Evolutionary conservation across 2,888 invertebrate genomes (phyloP).

Genomic region (Acanthosepion lycidas): DNA sequence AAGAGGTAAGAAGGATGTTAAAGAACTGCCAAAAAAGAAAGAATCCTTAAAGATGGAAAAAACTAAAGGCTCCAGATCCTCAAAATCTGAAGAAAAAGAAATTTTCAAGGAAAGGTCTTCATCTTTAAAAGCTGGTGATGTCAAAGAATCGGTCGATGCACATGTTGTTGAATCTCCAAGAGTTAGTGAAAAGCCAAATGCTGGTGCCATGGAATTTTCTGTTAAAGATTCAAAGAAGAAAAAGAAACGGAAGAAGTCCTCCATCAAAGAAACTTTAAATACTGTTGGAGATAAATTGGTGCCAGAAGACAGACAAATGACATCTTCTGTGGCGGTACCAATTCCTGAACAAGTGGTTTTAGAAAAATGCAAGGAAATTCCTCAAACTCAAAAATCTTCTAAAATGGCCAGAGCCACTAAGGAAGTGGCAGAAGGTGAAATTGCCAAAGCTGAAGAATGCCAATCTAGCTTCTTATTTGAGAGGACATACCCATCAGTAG

Average conservation of each 20-base stretch:
- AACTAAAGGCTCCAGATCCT: neutral
- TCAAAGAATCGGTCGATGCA: neutral
- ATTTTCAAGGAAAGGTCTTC: neutral
- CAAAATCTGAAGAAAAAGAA: neutral
- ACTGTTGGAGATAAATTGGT: neutral
- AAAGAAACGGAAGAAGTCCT: conserved; percentile 23
- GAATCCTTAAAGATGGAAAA: neutral
- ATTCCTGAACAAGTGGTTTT: neutral
- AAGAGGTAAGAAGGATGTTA: neutral
- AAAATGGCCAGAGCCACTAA: neutral
- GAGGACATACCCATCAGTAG: neutral
- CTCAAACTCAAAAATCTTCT: neutral
- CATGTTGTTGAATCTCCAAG: neutral
- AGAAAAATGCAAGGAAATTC: neutral
- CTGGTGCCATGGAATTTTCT: neutral
- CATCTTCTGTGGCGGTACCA: neutral
- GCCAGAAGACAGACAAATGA: neutral
- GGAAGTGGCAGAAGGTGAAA: neutral
- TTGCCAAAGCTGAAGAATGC: neutral
- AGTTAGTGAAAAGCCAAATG: neutral
- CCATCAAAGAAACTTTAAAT: neutral
- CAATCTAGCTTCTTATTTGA: neutral
- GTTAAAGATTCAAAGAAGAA: neutral
- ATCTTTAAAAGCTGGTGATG: neutral
- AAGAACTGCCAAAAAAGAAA: neutral